These are phyloP conservation scores for Nomada lathburiana DNA, from an alignment of 2,888 invertebrate genomes.

Conservation along the genomic window DNA sequence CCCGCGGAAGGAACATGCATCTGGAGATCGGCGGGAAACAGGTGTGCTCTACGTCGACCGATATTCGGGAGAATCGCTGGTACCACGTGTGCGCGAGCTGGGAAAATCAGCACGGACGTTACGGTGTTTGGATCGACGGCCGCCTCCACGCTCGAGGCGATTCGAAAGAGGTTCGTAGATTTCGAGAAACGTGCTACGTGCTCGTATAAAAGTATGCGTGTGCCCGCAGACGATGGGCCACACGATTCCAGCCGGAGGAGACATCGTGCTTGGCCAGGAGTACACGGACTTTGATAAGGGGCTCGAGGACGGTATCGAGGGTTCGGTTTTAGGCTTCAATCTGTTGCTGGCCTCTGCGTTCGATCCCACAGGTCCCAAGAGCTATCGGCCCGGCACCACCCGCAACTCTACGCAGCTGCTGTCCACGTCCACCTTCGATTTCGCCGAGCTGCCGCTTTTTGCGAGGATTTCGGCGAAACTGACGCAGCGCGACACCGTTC, in stretches of 20 bases:
- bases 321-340: constrained; percentile 89
- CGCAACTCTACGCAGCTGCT: neutral
- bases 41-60: constrained; percentile 82
- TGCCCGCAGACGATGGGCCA: constrained; percentile 86
- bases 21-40: constrained; percentile 86
- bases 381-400: neutral
- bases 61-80: constrained; percentile 85
- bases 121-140: constrained; percentile 88
- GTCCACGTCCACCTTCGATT: neutral
- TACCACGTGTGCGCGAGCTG: constrained; percentile 89
- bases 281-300: constrained; percentile 88
- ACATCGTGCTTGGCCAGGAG: constrained; percentile 89
- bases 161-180: constrained; percentile 74
- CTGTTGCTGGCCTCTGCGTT: constrained; percentile 87
- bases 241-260: constrained; percentile 87
- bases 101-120: constrained; percentile 87
- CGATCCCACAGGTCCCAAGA: constrained; percentile 5
- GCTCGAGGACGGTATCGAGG: constrained; percentile 88
- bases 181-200: neutral
- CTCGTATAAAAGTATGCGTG: neutral
- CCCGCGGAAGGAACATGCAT: constrained; percentile 86
- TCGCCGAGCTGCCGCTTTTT: constrained; percentile 9
- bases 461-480: constrained; percentile 22
- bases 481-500: constrained; percentile 16
- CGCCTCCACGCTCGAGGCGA: constrained; percentile 84